These are phyloP conservation scores for Teinopalpus imperialis DNA, from an alignment of 2,888 invertebrate genomes.

Conservation along the genomic window DNA sequence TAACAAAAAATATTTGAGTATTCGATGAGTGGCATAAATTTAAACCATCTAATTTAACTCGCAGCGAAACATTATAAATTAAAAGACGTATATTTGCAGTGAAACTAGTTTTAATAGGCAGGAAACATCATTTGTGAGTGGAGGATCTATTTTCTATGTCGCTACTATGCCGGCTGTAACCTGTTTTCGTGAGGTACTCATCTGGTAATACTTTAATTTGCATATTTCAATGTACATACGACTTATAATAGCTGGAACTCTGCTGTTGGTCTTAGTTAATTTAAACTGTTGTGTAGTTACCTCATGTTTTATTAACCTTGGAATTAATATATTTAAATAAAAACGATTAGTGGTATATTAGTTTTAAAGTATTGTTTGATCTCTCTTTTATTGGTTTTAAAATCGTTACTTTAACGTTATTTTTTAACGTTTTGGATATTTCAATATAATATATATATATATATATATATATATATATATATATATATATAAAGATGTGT, in stretches of 20 bases:
- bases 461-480: too few relatives aligned
- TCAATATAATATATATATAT: too few relatives aligned
- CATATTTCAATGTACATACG: conserved; percentile 8
- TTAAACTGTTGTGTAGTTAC: background rate
- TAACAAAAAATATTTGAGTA: too few relatives aligned
- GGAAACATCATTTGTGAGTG: conserved; percentile 9
- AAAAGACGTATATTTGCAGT: conserved; percentile 3
- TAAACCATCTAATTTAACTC: conserved; percentile 6
- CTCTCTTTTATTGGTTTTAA: conserved; percentile 7
- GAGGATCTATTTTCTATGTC: background rate
- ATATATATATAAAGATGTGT: too few relatives aligned
- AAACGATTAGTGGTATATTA: background rate
- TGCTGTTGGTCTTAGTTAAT: conserved; percentile 13
- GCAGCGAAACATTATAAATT: conserved; percentile 9
- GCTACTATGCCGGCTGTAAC: conserved; percentile 1
- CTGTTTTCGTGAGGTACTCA: conserved; percentile 13
- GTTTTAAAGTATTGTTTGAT: background rate
- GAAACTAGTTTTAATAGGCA: conserved; percentile 12
- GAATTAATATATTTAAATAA: conserved; percentile 4
- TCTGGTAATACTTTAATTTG: conserved; percentile 11
- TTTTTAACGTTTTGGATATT: too few relatives aligned
- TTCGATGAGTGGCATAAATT: too few relatives aligned
- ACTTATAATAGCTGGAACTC: conserved; percentile 2
- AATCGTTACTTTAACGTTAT: too few relatives aligned
- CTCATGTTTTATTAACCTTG: background rate